Evolutionary conservation across 2,113 vertebrate species (phyloP).

Genomic region (Micromys minutus): DNA sequence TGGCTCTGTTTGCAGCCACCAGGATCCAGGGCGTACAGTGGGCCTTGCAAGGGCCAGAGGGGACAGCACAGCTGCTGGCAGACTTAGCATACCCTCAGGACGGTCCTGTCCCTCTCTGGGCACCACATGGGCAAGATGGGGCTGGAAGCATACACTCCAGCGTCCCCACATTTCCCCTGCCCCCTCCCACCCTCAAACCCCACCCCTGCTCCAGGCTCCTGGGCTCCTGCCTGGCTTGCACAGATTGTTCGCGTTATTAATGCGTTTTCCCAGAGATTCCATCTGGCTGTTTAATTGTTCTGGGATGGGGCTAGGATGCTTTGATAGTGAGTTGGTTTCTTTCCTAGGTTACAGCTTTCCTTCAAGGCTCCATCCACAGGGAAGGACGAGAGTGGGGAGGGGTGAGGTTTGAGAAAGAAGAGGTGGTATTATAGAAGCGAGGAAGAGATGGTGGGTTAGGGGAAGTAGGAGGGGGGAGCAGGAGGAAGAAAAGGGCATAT

Average conservation of each 20-base stretch:
- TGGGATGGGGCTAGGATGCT: slow-evolving; percentile 74
- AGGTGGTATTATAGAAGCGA: background rate
- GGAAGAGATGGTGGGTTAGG: background rate
- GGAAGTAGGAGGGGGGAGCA: background rate
- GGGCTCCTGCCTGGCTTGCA: slow-evolving; percentile 73
- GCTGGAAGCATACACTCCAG: background rate
- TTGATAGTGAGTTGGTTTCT: slow-evolving; percentile 80
- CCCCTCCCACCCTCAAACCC: background rate
- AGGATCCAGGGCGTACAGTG: slow-evolving; percentile 38
- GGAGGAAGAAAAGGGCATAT: too few species aligned
- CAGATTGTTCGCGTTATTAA: slow-evolving; percentile 80
- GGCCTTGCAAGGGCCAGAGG: slow-evolving; percentile 48
- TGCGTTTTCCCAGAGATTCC: slow-evolving; percentile 79
- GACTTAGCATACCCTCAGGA: slow-evolving; percentile 26
- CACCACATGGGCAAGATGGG: background rate
- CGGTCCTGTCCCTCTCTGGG: slow-evolving; percentile 15
- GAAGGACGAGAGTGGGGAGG: background rate
- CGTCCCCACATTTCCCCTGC: background rate
- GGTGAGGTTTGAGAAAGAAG: background rate
- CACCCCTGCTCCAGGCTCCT: slow-evolving; percentile 56
- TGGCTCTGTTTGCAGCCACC: slow-evolving; percentile 57
- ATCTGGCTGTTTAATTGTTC: slow-evolving; percentile 81
- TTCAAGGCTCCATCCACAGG: slow-evolving; percentile 66
- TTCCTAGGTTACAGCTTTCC: slow-evolving; percentile 67
- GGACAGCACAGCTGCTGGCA: slow-evolving; percentile 24